Base-by-base conservation (phyloP, 2,797 vertebrate species). In the Anniella stebbinsi region DNA sequence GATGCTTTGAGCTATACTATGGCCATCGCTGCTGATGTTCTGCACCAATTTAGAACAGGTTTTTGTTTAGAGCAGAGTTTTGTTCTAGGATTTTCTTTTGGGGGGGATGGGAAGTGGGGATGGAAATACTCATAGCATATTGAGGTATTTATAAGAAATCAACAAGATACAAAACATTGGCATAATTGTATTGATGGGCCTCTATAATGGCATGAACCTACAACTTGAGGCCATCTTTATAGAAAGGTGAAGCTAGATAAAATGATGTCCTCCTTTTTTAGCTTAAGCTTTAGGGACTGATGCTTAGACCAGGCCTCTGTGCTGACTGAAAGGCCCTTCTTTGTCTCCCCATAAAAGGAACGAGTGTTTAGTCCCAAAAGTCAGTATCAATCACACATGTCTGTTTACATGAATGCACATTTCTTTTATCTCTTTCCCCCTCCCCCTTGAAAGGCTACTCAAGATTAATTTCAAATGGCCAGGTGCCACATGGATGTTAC, bases 21-120 rank as follows among this genome's bases (percentile, higher is more conserved):
- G 9, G 41, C 15, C 0, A 0, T 28, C 17, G 28, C 15, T 1
- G 63, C 33, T 63, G 30, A 9, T 33, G 28, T 10, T 54, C 11
- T 67, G 30, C 23, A 57, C 63, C 30, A 48, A 2, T 41, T 33
- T 51, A 11, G 63, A 38, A 51, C n/a, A 30, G 38, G 36, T 38
- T 41, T 69, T 1, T 3, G 28, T 80, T 80, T 36, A 21, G n/a
- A 45, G 28, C 54, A 13, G 28, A 54, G 85, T 60, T 76, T 86
- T 45, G 41, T 33, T 45, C 38, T 7, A 60, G n/a, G 23, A n/a
- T 60, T 36, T 18, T 28, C 17, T 54, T 57, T 76, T 77, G 2
- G 38, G 5, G 10, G 28, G 45, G 75, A 4, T n/a, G 33, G 23
- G 33, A 3, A 23, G 63, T 25, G 30, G 30, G 33, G 15, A 36